Evolutionary conservation across 2,797 vertebrate species (phyloP).

Genomic region (Mus caroli): DNA sequence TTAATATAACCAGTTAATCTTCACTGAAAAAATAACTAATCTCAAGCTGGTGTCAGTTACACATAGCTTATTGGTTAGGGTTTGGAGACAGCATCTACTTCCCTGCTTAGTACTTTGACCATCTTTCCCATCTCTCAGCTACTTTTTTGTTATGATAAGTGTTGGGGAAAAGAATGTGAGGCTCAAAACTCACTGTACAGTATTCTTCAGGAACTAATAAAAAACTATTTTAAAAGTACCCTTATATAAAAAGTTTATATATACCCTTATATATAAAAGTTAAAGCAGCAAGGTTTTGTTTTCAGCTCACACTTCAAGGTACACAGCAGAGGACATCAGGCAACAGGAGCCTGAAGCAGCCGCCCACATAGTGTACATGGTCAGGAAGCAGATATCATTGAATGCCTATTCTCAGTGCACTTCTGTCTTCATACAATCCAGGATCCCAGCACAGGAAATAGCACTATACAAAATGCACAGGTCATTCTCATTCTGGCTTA

Average conservation of each 20-base stretch:
- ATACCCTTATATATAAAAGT: too few relatives aligned
- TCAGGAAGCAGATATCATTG: neutral
- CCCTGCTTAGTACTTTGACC: too few relatives aligned
- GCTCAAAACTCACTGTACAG: neutral
- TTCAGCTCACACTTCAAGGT: neutral
- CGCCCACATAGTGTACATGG: fast-evolving
- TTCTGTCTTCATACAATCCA: neutral
- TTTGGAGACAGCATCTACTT: too few relatives aligned
- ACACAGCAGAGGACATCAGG: too few relatives aligned
- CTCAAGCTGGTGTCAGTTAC: too few relatives aligned
- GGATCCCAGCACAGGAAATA: neutral
- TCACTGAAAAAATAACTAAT: neutral
- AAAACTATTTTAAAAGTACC: neutral
- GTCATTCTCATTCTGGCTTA: neutral
- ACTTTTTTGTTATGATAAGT: neutral
- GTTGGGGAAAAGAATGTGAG: neutral
- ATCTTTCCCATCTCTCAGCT: neutral
- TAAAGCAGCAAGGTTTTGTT: neutral
- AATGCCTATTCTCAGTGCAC: neutral
- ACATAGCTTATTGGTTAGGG: too few relatives aligned
- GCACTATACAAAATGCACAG: neutral
- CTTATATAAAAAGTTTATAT: too few relatives aligned
- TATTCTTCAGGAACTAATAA: neutral
- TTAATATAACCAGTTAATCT: neutral
- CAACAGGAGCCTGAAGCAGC: neutral